A percentile compares a stretch with the other conserved stretches of the same genome.
phyloP scores from a whole-genome alignment of 2,113 vertebrate species.

The Bos taurus region DNA sequence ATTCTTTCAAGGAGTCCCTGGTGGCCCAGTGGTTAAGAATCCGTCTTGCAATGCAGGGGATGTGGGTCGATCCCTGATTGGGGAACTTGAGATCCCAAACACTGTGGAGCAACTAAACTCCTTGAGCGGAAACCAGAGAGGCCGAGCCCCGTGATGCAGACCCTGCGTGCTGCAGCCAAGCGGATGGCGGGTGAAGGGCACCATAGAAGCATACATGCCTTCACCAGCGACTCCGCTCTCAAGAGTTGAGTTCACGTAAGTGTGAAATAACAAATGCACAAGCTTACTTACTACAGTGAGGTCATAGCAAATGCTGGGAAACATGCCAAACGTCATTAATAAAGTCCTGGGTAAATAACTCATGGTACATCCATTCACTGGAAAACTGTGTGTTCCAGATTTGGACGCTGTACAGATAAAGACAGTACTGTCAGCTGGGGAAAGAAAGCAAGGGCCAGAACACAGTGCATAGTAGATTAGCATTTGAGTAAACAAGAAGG shows the following conservation, averaged over 20 bases:
- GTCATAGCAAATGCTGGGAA: neutral
- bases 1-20: neutral
- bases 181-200: rapidly evolving
- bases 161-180: neutral
- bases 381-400: neutral
- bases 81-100: neutral
- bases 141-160: rapidly evolving
- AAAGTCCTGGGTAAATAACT: neutral
- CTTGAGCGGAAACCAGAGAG: rapidly evolving
- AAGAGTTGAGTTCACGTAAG: neutral
- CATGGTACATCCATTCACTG: neutral
- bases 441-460: neutral
- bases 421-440: neutral
- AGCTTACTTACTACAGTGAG: neutral
- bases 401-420: neutral
- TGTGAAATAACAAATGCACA: neutral
- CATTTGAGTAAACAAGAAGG: neutral
- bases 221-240: neutral
- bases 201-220: neutral
- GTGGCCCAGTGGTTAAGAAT: neutral
- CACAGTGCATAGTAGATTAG: no score
- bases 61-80: neutral
- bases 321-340: neutral
- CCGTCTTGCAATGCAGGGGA: neutral
- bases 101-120: neutral